A percentile compares a stretch with the other conserved stretches of the same genome.
Evolutionary conservation across 2,888 invertebrate genomes (phyloP).

Genomic region (Oscheius sp.): DNA sequence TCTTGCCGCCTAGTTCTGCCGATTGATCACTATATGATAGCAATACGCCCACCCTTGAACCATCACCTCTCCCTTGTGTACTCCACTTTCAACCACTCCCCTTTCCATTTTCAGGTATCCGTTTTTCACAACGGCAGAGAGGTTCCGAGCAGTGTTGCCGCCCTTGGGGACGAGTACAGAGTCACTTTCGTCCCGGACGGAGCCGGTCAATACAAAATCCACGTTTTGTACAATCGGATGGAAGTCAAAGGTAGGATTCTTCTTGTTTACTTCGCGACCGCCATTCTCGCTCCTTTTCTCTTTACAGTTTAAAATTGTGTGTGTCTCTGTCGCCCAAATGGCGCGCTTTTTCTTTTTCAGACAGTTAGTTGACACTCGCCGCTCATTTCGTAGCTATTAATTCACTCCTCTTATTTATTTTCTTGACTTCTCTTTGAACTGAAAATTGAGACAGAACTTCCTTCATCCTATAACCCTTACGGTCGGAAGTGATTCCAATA

Average conservation of each 20-base stretch:
- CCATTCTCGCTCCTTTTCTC: no score
- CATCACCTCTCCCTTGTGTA: not conserved
- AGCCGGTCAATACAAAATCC: slow-evolving; percentile 82
- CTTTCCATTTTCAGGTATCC: slow-evolving; percentile 59
- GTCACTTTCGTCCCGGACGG: slow-evolving; percentile 78
- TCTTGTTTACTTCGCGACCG: no score
- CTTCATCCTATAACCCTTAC: not conserved
- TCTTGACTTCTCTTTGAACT: not conserved
- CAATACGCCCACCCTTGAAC: slow-evolving; percentile 26
- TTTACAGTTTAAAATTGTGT: no score
- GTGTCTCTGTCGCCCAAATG: not conserved
- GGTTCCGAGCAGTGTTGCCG: slow-evolving; percentile 79
- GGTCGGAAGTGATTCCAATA: no score
- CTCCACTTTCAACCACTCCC: not conserved
- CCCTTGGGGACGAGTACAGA: slow-evolving; percentile 47
- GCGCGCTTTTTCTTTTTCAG: slow-evolving; percentile 2
- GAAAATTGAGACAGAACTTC: not conserved
- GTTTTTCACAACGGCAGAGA: slow-evolving; percentile 70
- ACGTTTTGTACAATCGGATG: slow-evolving; percentile 92
- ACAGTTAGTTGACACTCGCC: not conserved
- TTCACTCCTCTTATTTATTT: not conserved
- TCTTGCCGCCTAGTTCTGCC: not conserved
- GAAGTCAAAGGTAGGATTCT: slow-evolving; percentile 81
- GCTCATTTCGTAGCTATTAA: not conserved
- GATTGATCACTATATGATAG: slow-evolving; percentile 38